phyloP scores from a whole-genome alignment of 2,113 vertebrate genomes.

The Alaudala cheleensis region DNA sequence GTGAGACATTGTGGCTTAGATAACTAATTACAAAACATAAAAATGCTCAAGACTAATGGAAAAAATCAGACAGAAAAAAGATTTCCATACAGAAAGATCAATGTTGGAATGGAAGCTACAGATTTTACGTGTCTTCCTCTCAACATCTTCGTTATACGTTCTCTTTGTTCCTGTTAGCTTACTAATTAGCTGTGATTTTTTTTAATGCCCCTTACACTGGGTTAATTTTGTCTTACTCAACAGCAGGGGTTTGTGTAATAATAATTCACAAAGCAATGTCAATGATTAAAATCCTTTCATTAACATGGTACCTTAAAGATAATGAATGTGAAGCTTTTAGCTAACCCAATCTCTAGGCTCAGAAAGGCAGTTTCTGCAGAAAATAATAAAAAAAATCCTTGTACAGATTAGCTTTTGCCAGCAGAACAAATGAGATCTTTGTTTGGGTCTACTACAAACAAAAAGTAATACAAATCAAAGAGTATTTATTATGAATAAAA shows the following conservation, averaged over 20 bases:
- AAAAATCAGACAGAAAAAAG: conserved; percentile 66
- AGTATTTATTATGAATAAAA: conserved; percentile 71
- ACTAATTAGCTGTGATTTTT: conserved; percentile 81
- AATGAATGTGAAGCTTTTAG: conserved; percentile 78
- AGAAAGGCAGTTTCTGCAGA: conserved; percentile 65
- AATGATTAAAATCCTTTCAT: conserved; percentile 85
- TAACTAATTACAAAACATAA: conserved; percentile 83
- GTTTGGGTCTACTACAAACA: conserved; percentile 64
- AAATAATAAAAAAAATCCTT: conserved; percentile 50
- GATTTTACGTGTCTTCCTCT: conserved; percentile 65
- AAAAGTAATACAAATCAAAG: conserved; percentile 68
- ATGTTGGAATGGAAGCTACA: conserved; percentile 24
- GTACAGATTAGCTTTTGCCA: conserved; percentile 58
- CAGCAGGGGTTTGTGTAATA: conserved; percentile 84
- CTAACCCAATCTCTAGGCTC: conserved; percentile 67
- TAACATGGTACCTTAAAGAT: conserved; percentile 82
- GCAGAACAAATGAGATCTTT: conserved; percentile 69
- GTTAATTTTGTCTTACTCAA: conserved; percentile 85
- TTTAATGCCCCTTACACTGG: conserved; percentile 79
- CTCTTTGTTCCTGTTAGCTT: conserved; percentile 80
- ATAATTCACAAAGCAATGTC: conserved; percentile 81
- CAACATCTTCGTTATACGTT: conserved; percentile 73
- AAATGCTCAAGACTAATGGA: conserved; percentile 74
- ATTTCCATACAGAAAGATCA: conserved; percentile 55
- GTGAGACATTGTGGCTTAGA: conserved; percentile 73